Evolutionary conservation across 1,140 invertebrate species (phyloP), one percentile per base, ranked within the genome.

Genomic region (Zaprionus camerounensis): DNA sequence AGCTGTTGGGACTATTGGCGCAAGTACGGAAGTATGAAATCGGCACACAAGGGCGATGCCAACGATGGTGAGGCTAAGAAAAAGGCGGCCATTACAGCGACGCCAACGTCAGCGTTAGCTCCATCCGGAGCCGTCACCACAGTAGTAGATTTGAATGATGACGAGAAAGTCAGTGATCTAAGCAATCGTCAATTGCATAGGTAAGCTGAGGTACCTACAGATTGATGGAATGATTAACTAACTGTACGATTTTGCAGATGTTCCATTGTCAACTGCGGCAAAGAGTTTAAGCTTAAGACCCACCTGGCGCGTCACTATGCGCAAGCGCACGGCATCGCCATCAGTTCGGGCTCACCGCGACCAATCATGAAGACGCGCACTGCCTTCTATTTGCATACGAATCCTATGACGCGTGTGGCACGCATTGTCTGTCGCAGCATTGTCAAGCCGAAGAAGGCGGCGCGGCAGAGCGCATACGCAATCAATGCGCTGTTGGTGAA

Each of bases 1-100:
- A 94, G 95, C 3, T 99, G 99, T 94, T 99, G 98, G 98, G 95
- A 95, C 36, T 99, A 99, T 93, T 99, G 98, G 98, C 99, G 99
- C 93, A 99, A 99, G 92, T 99, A 99, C 93, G 99, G 98, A 64
- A 99, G 98, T 78, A 95, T 99, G 17, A 99, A 99, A 93, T 94
- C 95, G 9, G 79, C 82, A 22, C 94, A 94, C 5, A 93, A 94
- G 53, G 94, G 94, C 49, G 94, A 94, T 26, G 94, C 94, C 17
- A 95, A 95, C 75, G 93, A 93, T 76, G 93, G 94, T 15, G 81
- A 80, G 67, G 80, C 91, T 51, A 95, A 94, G 93, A 95, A 94
- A 93, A 95, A 88, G 62, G 70, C 73, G 41, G 56, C 65, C 26
- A 61, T 72, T 57, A 51, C 81, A 62, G 69, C 77, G 17, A 57